phyloP scores from a whole-genome alignment of 2,888 invertebrate species.

The Ariolimax columbianus region DNA sequence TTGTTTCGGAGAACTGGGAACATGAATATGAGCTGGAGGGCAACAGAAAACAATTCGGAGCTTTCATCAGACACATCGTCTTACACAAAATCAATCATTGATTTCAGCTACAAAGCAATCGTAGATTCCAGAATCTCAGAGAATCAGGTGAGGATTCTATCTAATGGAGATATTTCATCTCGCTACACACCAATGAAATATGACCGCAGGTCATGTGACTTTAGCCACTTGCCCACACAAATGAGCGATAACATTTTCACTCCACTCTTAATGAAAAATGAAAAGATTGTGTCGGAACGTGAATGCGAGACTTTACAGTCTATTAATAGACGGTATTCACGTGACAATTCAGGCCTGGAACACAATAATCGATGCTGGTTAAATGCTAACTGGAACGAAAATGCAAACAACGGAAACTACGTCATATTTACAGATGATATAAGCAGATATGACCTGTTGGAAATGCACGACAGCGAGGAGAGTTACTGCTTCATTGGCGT shows the following conservation, averaged over 20 bases:
- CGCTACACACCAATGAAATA: not conserved
- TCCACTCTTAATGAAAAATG: not conserved
- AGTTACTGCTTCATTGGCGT: no score
- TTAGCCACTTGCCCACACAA: not conserved
- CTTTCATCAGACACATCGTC: not conserved
- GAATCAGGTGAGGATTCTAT: not conserved
- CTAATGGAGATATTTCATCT: not conserved
- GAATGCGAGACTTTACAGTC: not conserved
- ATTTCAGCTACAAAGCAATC: not conserved
- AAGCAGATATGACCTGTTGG: not conserved
- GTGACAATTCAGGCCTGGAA: not conserved
- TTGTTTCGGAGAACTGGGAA: not conserved
- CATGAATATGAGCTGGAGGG: conserved; percentile 3
- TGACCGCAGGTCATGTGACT: not conserved
- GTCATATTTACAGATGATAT: not conserved
- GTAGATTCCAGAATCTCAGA: not conserved
- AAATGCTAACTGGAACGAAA: not conserved
- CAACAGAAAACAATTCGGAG: not conserved
- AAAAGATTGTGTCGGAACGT: not conserved
- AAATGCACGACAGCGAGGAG: not conserved
- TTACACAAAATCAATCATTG: not conserved
- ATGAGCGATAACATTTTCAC: not conserved
- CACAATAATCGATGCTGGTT: not conserved
- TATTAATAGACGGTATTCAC: not conserved
- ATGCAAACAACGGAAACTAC: not conserved